Base-by-base conservation (phyloP, 53 echinoderm and acorn worm species). In the Hippasteria phrygiana region DNA sequence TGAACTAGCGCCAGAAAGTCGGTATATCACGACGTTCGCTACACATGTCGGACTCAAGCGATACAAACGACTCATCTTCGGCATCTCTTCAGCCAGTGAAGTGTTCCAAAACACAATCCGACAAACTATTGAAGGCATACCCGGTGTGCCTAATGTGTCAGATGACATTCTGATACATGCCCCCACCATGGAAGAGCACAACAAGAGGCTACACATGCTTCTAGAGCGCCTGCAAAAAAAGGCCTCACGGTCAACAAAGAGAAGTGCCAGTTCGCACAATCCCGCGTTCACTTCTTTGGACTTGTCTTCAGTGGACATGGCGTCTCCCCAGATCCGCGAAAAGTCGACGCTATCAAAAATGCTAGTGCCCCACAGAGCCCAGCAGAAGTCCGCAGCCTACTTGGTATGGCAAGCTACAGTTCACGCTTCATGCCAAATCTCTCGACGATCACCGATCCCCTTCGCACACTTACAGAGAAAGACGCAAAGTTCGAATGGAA, bases 51-150 rank as follows among this genome's bases (percentile, higher is more conserved):
- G 93, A 2, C 81, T 95, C 26, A 80, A 90, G 66, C 62, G 93
- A 28, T 95, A 93, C 55, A 91, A 93, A 53, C 43, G 95, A 69
- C 90, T 93, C 42, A 95, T 78, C 67, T 95, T 93, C 51, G 92
- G 93, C 9, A 93, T 93, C 35, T 87, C 71, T n/a, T n/a, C n/a
- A n/a, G n/a, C n/a, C n/a, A 85, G 84, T 10, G 90, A 93, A 63
- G 77, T 92, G 1, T 94, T 94, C 62, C 92, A 94, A 51, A 90
- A 95, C 78, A 83, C 93, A 50, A 77, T 95, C 6, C 35, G 92
- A 36, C 78, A 91, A 67, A 85, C 78, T 29, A 38, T 79, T 28
- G 79, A 65, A 76, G 86, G 77, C 50, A 85, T 90, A 47, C 86
- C 75, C 14, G 85, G 84, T 63, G 66, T 84, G 33, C 55, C 67